phyloP scores from a whole-genome alignment of 1,140 invertebrate genomes.

The Wiebesia pumilae region DNA sequence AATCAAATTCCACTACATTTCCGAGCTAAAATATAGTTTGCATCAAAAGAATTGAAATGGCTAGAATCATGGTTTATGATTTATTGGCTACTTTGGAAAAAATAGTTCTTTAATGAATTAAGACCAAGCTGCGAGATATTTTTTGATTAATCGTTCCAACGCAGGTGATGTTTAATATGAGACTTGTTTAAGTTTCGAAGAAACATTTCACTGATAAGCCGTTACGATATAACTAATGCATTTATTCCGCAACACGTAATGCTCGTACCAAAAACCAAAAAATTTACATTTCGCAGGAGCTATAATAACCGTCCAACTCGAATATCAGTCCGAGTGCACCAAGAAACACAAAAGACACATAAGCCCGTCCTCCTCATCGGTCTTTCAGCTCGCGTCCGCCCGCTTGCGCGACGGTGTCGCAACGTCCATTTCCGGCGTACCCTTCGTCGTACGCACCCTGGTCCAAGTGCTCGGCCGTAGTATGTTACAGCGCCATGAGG shows the following conservation, averaged over 20 bases:
- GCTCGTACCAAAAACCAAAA: slow-evolving; percentile 47
- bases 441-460: not conserved
- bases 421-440: not conserved
- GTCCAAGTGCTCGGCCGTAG: slow-evolving; percentile 54
- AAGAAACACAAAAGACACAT: not conserved
- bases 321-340: not conserved
- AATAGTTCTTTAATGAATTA: slow-evolving; percentile 31
- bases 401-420: too few species aligned
- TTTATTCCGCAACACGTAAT: slow-evolving; percentile 33
- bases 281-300: not conserved
- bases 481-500: slow-evolving; percentile 82
- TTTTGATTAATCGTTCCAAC: slow-evolving; percentile 42
- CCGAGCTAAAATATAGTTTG: not conserved
- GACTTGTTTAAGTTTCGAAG: slow-evolving; percentile 25
- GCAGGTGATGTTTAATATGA: slow-evolving; percentile 28
- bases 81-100: not conserved
- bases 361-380: not conserved
- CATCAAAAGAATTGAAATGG: slow-evolving; percentile 30
- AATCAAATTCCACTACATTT: not conserved
- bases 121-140: slow-evolving; percentile 41
- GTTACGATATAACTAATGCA: slow-evolving; percentile 42
- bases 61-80: slow-evolving; percentile 33
- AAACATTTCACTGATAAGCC: slow-evolving; percentile 53
- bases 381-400: not conserved
- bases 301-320: slow-evolving; percentile 21